Percentiles rank a stretch among this genome's conserved stretches.
Conservation (phyloP, 2,113 vertebrate genomes). For the Nibea coibor region DNA sequence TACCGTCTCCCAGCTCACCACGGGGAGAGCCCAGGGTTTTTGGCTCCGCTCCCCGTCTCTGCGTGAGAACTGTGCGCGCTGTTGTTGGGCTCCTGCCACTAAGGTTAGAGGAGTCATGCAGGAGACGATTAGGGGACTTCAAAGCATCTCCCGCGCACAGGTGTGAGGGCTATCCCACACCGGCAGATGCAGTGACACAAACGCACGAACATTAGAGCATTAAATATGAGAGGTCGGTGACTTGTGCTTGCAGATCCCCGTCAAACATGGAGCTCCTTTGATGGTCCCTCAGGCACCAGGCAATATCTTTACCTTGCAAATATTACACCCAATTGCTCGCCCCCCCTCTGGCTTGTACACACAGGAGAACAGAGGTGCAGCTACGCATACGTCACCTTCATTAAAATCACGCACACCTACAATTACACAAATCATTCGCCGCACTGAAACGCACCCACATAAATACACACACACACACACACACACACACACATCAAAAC, state of each 20-base stretch:
- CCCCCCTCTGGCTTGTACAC: constrained; percentile 20
- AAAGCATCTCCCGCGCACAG: constrained; percentile 68
- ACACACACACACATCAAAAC: background rate
- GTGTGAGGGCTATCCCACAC: constrained; percentile 58
- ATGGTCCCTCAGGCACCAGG: constrained; percentile 31
- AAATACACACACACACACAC: background rate
- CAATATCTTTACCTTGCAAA: constrained; percentile 43
- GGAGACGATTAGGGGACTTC: constrained; percentile 68
- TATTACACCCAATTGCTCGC: constrained; percentile 41
- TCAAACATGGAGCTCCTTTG: constrained; percentile 52
- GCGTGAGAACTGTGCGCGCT: constrained; percentile 46
- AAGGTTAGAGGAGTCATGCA: constrained; percentile 44
- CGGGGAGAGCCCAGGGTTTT: constrained; percentile 35
- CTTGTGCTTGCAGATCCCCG: constrained; percentile 38
- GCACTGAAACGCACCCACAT: constrained; percentile 2
- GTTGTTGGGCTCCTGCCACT: constrained; percentile 37
- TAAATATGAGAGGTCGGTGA: constrained; percentile 14
- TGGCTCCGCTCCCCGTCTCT: constrained; percentile 35
- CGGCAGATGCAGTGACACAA: constrained; percentile 38
- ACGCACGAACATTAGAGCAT: constrained; percentile 3
- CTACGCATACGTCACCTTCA: background rate
- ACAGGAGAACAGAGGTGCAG: background rate
- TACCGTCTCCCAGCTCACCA: constrained; percentile 26
- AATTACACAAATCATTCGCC: background rate
- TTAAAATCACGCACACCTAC: background rate